These are phyloP conservation scores for Catharus ustulatus DNA, from an alignment of 2,797 vertebrate genomes.

Conservation along the genomic window DNA sequence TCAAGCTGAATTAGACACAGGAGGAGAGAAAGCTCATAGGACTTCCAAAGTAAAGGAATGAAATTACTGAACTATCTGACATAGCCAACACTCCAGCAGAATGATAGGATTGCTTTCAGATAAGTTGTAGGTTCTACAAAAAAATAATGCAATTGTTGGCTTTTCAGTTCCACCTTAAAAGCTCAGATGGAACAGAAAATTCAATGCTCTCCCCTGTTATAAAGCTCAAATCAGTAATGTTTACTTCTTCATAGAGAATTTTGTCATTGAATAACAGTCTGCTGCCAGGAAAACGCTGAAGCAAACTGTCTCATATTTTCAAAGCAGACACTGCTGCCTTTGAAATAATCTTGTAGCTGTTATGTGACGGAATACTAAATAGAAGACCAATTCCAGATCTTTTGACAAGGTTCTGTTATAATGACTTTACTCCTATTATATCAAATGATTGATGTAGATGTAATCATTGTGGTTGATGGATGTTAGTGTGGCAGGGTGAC, in stretches of 20 bases:
- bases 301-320: slow-evolving; percentile 46
- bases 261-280: neutral
- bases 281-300: slow-evolving; percentile 41
- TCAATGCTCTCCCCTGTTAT: neutral
- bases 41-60: neutral
- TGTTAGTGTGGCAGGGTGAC: slow-evolving; percentile 66
- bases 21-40: neutral
- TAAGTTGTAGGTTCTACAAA: neutral
- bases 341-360: slow-evolving; percentile 55
- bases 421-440: slow-evolving; percentile 67
- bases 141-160: neutral
- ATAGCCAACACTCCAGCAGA: neutral
- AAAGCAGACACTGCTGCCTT: slow-evolving; percentile 31
- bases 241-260: neutral
- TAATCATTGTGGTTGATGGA: slow-evolving; percentile 64
- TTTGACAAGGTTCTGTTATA: slow-evolving; percentile 44
- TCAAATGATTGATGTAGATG: slow-evolving; percentile 71
- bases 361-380: slow-evolving; percentile 44
- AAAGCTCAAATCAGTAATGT: neutral
- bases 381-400: slow-evolving; percentile 27
- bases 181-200: neutral
- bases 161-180: neutral
- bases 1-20: neutral
- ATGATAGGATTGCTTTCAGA: neutral
- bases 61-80: neutral